These are phyloP conservation scores for Ctenicera cuprea DNA, from an alignment of 2,888 invertebrate genomes.

Conservation along the genomic window DNA sequence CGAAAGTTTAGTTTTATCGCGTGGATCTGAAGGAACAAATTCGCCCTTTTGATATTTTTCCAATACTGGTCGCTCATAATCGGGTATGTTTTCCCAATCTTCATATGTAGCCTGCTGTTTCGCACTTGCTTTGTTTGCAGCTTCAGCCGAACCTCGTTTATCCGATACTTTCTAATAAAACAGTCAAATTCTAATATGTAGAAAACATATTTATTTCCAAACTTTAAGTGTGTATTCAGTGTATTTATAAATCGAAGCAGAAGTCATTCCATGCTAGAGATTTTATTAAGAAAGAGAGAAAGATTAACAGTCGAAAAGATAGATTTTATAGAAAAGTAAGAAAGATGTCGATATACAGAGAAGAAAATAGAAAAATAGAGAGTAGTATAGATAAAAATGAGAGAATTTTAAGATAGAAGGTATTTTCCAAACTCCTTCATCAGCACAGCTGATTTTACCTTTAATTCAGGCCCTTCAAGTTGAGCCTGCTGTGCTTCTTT, in stretches of 20 bases:
- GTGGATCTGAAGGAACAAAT: constrained; percentile 73
- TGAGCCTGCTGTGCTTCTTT: constrained; percentile 69
- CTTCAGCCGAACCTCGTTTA: constrained; percentile 55
- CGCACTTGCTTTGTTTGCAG: constrained; percentile 12
- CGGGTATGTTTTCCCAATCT: constrained; percentile 75
- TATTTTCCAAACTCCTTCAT: constrained; percentile 12
- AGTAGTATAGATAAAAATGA: constrained; percentile 5
- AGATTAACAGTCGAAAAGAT: constrained; percentile 11
- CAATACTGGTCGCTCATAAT: constrained; percentile 85
- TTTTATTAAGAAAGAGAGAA: constrained; percentile 21
- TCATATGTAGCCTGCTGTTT: constrained; percentile 60
- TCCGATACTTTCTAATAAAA: constrained; percentile 60
- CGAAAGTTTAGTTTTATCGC: constrained; percentile 70
- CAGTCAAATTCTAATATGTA: background rate
- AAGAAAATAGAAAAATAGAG: constrained; percentile 38
- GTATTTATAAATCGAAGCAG: background rate
- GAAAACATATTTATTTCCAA: background rate
- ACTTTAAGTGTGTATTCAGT: constrained; percentile 2
- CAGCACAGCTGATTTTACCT: constrained; percentile 64
- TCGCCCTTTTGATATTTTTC: constrained; percentile 79
- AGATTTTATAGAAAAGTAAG: constrained; percentile 23
- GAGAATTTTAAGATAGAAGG: constrained; percentile 28
- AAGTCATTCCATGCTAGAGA: constrained; percentile 15
- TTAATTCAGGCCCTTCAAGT: constrained; percentile 66
- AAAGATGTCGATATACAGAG: constrained; percentile 33